Base-by-base conservation (phyloP, 30 jellyfish, hydroid and myxozoan genomes). In the Haliclystus octoradiatus region DNA sequence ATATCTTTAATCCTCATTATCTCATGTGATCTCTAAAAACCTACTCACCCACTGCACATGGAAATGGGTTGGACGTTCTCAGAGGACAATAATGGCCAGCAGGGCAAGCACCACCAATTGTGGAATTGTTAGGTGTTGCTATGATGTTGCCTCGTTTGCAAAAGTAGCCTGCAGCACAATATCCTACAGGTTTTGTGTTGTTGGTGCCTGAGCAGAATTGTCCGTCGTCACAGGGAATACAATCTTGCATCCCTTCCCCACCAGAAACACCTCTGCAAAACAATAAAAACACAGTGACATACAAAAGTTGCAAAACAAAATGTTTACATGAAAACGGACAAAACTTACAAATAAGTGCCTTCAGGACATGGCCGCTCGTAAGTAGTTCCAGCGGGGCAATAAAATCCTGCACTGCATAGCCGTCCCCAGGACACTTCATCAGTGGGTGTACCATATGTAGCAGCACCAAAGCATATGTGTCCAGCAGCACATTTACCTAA, bases 371-470 rank as follows among this genome's bases (percentile, higher is more conserved):
- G 92, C 32, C 77, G 63, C 60, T 91, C 95, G 51, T 33, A 65
- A 2, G 95, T 81, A 25, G 99, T 91, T 34, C 95, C 99, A 28
- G 90, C 87, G 13, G 99, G 99, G 35, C 99, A 91, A 75, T 91
- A 91, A 50, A 49, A 78, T 2, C 99, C 99, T 1, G 93, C 69
- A 4, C 82, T 49, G 50, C 95, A 83, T 15, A 82, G 74, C 33
- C 95, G 63, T 22, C 99, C 99, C 95, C 95, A 91, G 0, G 83
- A 52, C 26, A 80, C 89, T 1, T 92, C 94, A 19, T 82, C 92
- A 1, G 89, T 70, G 5, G 99, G 99, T 15, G 78, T 79, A 2
- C 76, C 82, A 63, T 76, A 91, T 22, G 85, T 85, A n/a, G 99
- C 99, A 34, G 85, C 50, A 31, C 93, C 92, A 47, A 76, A 63